Base-by-base conservation (phyloP, 2,797 vertebrate species). In the Channallabes apus region DNA sequence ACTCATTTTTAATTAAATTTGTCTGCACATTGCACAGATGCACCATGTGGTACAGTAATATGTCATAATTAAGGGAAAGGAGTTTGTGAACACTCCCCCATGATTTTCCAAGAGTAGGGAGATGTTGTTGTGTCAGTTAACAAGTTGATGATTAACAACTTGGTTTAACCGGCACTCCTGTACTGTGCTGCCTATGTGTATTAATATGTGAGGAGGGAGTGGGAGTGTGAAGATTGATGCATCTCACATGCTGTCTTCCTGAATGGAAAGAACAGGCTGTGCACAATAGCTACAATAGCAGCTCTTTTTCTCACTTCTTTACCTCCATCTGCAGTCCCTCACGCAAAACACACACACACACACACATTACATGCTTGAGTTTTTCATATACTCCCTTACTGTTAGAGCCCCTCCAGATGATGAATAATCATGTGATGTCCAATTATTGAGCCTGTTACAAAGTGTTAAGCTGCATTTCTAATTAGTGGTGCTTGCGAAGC, bases 231-330 rank as follows among this genome's bases (percentile, higher is more conserved):
- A 68, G 69, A 87, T 77, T 76, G 84, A 87, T 82, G 35, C 69
- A 78, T 85, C 64, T 72, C 75, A 58, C 69, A 84, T 76, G 86
- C 80, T 71, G 51, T 65, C 88, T 89, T 92, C 91, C 88, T 91
- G 89, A 86, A 84, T 85, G 86, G 27, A 64, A 82, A 80, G 24
- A 56, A 84, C 88, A 86, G 59, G 24, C 46, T 86, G 88, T 80
- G 41, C 54, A 87, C 78, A 73, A 80, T 56, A 86, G 78, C 72
- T 29, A 6, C 1, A 69, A 20, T 27, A 62, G 62, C n/a, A 68
- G 22, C n/a, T 24, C 27, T 71, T 9, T 51, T 62, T 24, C 8
- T 77, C 68, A 38, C 27, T 75, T 62, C 3, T 72, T 41, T 54
- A 67, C 7, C 46, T 67, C 62, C 61, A 80, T 38, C 18, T 81